Base-by-base conservation (phyloP, 92 coral and sea anemone species). In the Bergia sp. region DNA sequence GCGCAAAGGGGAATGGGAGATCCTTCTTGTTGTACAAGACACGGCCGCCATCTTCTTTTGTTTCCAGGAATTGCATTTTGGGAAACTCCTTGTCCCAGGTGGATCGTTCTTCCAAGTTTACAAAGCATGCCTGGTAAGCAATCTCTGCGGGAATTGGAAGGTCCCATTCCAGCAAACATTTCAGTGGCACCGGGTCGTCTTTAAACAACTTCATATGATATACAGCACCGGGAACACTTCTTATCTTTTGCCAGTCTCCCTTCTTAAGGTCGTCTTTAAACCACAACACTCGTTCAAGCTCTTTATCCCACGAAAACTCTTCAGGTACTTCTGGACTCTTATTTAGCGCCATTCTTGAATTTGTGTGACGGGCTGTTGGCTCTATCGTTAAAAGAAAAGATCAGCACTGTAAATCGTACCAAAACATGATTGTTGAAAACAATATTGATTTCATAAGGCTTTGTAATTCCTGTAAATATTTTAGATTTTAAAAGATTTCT, bases 21-120 rank as follows among this genome's bases (percentile, higher is more conserved):
- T 29, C 21, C 21, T 79, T 79, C 42, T 45, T 16, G 82, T 49
- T 79, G 41, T 79, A 79, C 4, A 79, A 36, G 39, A 79, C 64
- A 50, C 82, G 82, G 43, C 39, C 64, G n/a, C 82, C 82, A 79
- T 79, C 82, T 79, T 79, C 82, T n/a, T 79, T 79, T 8, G 82
- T 47, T 79, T 79, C 82, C 65, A 79, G 82, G 58, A 79, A 79
- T 50, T 79, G 61, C 82, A 49, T 79, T 5, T 7, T 18, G 20
- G 82, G 82, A 29, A 79, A 79, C 36, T 79, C 82, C 18, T 44
- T 79, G 65, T 79, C 82, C 82, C 82, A 79, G 41, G 58, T 21
- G 61, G 61, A 45, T 23, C 82, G 37, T n/a, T 79, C 64, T 47
- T 47, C 82, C 37, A 79, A 42, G 41, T 79, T 50, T 29, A 79